Percentiles rank a stretch among this genome's conserved stretches.
Evolutionary conservation across 2,797 vertebrate genomes (phyloP).

Genomic region (Lophius americanus): DNA sequence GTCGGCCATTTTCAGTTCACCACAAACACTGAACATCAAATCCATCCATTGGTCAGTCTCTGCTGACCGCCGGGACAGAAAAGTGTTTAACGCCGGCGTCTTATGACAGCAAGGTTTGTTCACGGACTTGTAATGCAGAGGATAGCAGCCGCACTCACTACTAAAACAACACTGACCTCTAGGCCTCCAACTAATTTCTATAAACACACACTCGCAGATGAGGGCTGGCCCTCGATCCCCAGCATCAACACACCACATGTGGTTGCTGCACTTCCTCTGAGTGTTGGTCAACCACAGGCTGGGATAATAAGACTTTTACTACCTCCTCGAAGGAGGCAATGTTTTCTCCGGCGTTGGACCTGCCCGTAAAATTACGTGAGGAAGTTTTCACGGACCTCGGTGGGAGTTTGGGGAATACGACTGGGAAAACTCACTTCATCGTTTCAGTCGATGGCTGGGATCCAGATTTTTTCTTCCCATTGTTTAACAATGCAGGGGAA

Average conservation of each 20-base stretch:
- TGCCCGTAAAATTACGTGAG: no score
- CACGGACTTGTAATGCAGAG: conserved; percentile 6
- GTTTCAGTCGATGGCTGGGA: no score
- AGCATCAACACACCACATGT: conserved; percentile 9
- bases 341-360: no score
- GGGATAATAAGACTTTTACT: neutral
- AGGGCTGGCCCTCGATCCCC: conserved; percentile 13
- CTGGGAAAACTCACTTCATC: no score
- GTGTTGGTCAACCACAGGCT: conserved; percentile 1
- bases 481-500: no score
- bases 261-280: neutral
- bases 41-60: conserved; percentile 32
- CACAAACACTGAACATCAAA: conserved; percentile 24
- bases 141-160: conserved; percentile 11
- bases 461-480: no score
- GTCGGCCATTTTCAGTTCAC: conserved; percentile 35
- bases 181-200: conserved; percentile 56
- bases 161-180: conserved; percentile 50
- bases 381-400: no score
- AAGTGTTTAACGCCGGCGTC: conserved; percentile 21
- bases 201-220: conserved; percentile 40
- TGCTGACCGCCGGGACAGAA: conserved; percentile 22
- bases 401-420: no score
- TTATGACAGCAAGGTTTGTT: conserved; percentile 7
- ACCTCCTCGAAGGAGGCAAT: no score